Conservation (phyloP, 53 echinoderm and acorn worm species). For the Luidia sarsii region DNA sequence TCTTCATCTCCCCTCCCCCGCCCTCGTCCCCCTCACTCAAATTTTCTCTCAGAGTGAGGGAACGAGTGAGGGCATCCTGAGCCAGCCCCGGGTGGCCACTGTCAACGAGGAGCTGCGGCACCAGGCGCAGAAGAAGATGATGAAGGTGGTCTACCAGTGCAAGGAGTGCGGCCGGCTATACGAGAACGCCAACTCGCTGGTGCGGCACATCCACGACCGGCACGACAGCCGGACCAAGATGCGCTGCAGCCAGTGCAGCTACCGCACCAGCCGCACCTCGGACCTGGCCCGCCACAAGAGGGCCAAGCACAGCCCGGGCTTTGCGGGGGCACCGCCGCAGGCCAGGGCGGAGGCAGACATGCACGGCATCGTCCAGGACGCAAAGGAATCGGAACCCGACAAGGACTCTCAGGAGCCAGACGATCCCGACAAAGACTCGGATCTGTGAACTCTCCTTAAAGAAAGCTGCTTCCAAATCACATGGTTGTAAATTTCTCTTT, state of each 20-base stretch:
- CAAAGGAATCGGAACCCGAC: too few relatives aligned
- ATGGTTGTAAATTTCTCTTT: too few relatives aligned
- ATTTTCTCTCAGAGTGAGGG: conserved; percentile 34
- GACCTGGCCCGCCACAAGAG: conserved; percentile 49
- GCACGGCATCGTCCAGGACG: too few relatives aligned
- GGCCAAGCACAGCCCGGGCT: conserved; percentile 18
- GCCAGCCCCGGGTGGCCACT: neutral
- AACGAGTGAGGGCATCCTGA: neutral
- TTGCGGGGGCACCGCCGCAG: neutral
- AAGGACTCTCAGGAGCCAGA: too few relatives aligned
- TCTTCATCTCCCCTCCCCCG: neutral
- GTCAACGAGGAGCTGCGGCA: conserved; percentile 21
- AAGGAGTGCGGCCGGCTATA: conserved; percentile 48
- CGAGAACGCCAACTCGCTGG: conserved; percentile 36
- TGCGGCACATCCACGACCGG: conserved; percentile 48
- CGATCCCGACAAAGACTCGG: too few relatives aligned
- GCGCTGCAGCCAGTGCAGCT: conserved; percentile 36
- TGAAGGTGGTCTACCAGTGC: conserved; percentile 44
- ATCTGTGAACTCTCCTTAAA: too few relatives aligned
- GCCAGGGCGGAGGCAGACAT: neutral
- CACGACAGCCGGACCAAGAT: conserved; percentile 31
- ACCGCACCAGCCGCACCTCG: conserved; percentile 45
- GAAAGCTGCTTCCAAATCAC: too few relatives aligned
- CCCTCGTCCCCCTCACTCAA: neutral
- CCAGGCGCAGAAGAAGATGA: conserved; percentile 37